Conservation (phyloP, 2,888 invertebrate species). For the Eupithecia abbreviata region DNA sequence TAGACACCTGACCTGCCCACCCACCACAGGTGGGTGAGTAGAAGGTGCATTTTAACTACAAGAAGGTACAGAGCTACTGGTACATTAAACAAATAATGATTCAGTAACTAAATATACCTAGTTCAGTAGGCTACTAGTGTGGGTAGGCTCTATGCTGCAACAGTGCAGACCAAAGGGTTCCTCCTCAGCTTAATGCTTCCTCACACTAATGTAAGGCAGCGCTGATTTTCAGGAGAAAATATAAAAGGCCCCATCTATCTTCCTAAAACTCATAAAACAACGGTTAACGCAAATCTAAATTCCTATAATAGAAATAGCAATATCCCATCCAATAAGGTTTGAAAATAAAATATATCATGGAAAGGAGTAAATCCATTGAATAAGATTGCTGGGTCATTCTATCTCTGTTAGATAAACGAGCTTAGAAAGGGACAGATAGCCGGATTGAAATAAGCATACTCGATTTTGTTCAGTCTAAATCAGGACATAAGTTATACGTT, state of each 20-base stretch:
- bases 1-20: no score
- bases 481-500: not conserved
- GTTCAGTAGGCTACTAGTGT: no score
- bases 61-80: no score
- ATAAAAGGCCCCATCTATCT: not conserved
- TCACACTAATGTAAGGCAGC: no score
- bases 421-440: slow-evolving; percentile 23
- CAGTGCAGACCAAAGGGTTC: no score
- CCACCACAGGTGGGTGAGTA: no score
- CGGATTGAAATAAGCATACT: not conserved
- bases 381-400: slow-evolving; percentile 31
- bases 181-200: no score
- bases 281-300: not conserved
- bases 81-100: no score
- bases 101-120: no score
- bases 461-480: not conserved
- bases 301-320: slow-evolving; percentile 10
- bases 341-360: slow-evolving; percentile 28
- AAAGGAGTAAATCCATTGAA: slow-evolving; percentile 28
- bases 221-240: no score
- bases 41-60: no score
- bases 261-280: not conserved
- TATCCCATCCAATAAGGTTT: slow-evolving; percentile 18
- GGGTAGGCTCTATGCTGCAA: no score
- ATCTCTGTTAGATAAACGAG: slow-evolving; percentile 27